Evolutionary conservation across 1,140 invertebrate genomes (phyloP).

Genomic region (Bathynomus jamesi): DNA sequence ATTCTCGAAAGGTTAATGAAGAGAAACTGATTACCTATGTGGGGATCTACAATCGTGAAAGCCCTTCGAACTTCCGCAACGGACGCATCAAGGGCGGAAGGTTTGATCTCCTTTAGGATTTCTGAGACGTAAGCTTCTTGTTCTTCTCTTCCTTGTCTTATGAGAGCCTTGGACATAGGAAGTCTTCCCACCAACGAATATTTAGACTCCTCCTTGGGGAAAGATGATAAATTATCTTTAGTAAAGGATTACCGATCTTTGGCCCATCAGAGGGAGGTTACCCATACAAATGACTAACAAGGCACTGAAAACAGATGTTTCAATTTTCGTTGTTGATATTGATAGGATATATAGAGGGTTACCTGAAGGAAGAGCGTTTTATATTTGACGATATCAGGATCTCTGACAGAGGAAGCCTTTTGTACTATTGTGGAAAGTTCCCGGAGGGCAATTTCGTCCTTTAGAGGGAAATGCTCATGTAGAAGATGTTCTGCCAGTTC

Average conservation of each 20-base stretch:
- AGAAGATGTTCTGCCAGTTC: background rate
- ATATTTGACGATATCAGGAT: background rate
- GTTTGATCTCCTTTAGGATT: conserved; percentile 10
- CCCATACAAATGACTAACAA: too few species aligned
- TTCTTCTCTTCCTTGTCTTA: conserved; percentile 7
- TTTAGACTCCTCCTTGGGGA: too few species aligned
- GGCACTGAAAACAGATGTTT: too few species aligned
- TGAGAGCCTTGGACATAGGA: background rate
- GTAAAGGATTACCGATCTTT: too few species aligned
- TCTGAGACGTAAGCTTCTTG: conserved; percentile 11
- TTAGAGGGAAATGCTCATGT: background rate
- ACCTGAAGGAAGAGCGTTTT: background rate
- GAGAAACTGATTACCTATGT: conserved; percentile 8
- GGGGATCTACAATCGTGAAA: conserved; percentile 10
- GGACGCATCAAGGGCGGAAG: background rate
- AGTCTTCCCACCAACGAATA: background rate
- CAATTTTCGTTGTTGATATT: too few species aligned
- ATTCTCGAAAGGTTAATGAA: too few species aligned
- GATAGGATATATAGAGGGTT: too few species aligned
- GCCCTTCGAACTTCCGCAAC: conserved; percentile 7
- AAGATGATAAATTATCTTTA: too few species aligned
- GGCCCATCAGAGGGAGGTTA: too few species aligned
- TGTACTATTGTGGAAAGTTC: background rate
- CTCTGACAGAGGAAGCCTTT: background rate
- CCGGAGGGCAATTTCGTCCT: background rate